Percentiles rank a stretch among this genome's conserved stretches.
Evolutionary conservation across 2,888 invertebrate genomes (phyloP).

Genomic region (Myopa tessellatipennis): DNA sequence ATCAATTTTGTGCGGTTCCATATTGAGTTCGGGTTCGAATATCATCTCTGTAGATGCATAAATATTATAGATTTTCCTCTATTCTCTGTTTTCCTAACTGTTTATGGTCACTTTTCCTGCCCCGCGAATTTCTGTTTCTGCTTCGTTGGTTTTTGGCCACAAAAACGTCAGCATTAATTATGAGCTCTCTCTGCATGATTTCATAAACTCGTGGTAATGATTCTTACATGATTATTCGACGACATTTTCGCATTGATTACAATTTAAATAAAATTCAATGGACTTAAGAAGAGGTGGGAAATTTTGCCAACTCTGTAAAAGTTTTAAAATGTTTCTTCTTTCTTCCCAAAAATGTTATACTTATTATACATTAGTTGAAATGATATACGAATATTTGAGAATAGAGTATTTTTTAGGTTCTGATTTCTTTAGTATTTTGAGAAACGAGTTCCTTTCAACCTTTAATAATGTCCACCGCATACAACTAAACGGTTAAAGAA

Average conservation of each 20-base stretch:
- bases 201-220: too few relatives aligned
- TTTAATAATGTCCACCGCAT: too few relatives aligned
- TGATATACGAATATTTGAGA: background rate
- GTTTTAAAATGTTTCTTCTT: background rate
- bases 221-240: background rate
- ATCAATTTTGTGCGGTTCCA: constrained; percentile 2
- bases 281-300: background rate
- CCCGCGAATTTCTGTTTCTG: background rate
- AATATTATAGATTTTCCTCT: background rate
- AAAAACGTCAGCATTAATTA: background rate
- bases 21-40: background rate
- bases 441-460: too few relatives aligned
- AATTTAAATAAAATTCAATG: background rate
- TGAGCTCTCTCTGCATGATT: too few relatives aligned
- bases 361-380: too few relatives aligned
- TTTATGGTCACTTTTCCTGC: background rate
- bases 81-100: background rate
- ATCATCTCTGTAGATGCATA: background rate
- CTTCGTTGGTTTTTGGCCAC: background rate
- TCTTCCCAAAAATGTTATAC: background rate
- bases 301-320: background rate
- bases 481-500: too few relatives aligned
- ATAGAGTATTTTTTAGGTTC: background rate
- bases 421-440: background rate
- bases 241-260: background rate